Base-by-base conservation (phyloP, 2,113 vertebrate species). In the Anguilla japonica region DNA sequence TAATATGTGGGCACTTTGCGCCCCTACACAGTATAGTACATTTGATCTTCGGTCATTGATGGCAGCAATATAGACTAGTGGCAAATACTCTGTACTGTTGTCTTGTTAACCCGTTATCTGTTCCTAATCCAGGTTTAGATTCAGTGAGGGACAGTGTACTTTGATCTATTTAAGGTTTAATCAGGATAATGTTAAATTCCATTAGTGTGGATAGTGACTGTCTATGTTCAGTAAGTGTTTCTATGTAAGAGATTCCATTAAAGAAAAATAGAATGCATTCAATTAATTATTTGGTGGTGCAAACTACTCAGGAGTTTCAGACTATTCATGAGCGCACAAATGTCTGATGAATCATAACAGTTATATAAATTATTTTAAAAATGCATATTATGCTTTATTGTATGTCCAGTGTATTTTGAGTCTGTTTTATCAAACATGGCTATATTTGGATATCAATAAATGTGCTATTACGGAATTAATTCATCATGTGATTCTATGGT, bases 301-400 rank as follows among this genome's bases (percentile, higher is more conserved):
- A 75, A 1, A 9, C 71, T n/a, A 71, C 63, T n/a, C 63, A 71
- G 26, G 63, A 75, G 11, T 34, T 29, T 29, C 1, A 75, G n/a
- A 2, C 71, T 8, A 75, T 13, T 29, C 34, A 75, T 75, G 26
- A 75, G 34, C 5, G 16, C 8, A 3, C 71, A 75, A 34, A 75
- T 29, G 26, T 5, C 26, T 13, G 3, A 13, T 34, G 29, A 75
- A 75, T 1, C 29, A 13, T 71, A 3, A 16, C 26, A 78, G 9
- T 53, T 81, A 81, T 81, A 56, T 57, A 34, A 83, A 83, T n/a
- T 80, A 63, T 82, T 82, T 39, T 4, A 71, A 71, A 26, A 9
- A 71, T 71, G 63, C 9, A n/a, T 71, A 22, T 71, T 71, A 71
- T 71, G 63, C 16, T n/a, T 22, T n/a, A 4, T 71, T n/a, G 26